These are phyloP conservation scores for Solenopsis invicta DNA, from an alignment of 1,140 invertebrate genomes.

Conservation along the genomic window DNA sequence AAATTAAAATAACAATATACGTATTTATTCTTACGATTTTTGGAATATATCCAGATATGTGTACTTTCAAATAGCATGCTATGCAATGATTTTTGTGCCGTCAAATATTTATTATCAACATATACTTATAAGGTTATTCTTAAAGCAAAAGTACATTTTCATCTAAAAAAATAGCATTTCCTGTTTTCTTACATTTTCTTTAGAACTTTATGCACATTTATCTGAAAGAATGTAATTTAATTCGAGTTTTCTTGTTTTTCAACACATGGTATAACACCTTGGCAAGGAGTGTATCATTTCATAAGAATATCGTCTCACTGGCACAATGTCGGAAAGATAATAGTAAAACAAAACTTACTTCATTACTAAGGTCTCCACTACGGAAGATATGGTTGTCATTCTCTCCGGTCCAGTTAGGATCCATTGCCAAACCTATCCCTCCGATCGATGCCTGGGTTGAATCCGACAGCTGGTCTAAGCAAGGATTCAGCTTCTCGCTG, in stretches of 20 bases:
- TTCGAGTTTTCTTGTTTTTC: not conserved
- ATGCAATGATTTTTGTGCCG: not conserved
- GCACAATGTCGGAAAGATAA: not conserved
- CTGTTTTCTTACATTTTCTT: not conserved
- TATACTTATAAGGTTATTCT: not conserved
- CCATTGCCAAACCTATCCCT: not conserved
- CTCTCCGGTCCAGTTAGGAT: not conserved
- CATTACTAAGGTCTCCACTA: not conserved
- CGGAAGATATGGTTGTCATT: not conserved
- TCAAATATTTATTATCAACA: not conserved
- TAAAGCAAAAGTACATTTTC: not conserved
- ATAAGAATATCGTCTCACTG: not conserved
- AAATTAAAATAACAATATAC: not conserved
- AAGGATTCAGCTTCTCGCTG: constrained; percentile 74
- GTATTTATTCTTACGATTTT: not conserved
- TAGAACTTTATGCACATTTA: not conserved
- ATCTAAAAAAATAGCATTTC: not conserved
- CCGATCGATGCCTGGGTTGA: not conserved
- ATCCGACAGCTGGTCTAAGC: constrained; percentile 70
- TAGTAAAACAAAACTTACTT: constrained; percentile 32
- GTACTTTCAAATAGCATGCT: not conserved
- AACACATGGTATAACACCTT: not conserved
- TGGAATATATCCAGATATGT: not conserved
- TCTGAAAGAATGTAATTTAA: not conserved
- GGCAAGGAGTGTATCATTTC: not conserved